Percentiles rank a stretch among this genome's conserved stretches.
Evolutionary conservation across 2,797 vertebrate genomes (phyloP).

Genomic region (Enteromius radiatus): DNA sequence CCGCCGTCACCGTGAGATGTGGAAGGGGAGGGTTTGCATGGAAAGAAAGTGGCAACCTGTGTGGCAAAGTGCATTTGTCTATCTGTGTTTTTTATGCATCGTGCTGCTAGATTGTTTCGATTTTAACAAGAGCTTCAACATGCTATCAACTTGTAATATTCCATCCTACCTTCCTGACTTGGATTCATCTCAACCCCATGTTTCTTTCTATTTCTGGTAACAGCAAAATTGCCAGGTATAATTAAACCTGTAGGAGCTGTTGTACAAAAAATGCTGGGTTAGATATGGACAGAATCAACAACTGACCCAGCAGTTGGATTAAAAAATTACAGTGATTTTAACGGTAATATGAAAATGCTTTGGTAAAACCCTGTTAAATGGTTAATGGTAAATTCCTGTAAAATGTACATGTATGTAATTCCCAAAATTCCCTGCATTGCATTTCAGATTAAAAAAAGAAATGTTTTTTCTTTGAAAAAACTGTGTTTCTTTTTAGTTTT

Average conservation of each 20-base stretch:
- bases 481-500: no score
- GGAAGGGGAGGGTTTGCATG: not conserved
- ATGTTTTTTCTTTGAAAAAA: no score
- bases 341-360: no score
- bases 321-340: no score
- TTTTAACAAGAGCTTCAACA: slow-evolving; percentile 20
- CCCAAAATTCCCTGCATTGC: no score
- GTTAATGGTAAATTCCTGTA: no score
- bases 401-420: no score
- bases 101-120: not conserved
- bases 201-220: slow-evolving; percentile 27
- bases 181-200: not conserved
- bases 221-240: slow-evolving; percentile 14
- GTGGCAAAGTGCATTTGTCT: not conserved
- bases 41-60: slow-evolving; percentile 5
- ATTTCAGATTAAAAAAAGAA: no score
- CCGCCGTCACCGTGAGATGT: slow-evolving; percentile 13
- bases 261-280: not conserved
- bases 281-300: no score
- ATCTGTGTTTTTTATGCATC: not conserved
- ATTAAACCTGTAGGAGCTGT: slow-evolving; percentile 27
- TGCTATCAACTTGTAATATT: slow-evolving; percentile 20
- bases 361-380: no score
- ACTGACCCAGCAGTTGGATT: no score
- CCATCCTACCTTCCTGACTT: not conserved